Evolutionary conservation across 2,113 vertebrate species (phyloP).

Genomic region (Gopherus evgoodei): DNA sequence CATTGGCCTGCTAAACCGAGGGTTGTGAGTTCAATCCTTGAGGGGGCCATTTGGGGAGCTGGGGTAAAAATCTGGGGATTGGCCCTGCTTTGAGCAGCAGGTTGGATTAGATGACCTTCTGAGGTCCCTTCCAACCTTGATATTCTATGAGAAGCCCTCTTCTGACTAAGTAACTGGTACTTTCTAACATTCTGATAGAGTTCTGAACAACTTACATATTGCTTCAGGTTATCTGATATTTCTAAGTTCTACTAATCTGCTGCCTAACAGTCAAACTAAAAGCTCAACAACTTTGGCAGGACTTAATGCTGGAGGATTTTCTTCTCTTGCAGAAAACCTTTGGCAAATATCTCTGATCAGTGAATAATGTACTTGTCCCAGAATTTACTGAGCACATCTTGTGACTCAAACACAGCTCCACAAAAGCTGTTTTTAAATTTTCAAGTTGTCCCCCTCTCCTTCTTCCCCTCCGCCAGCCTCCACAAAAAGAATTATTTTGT

Average conservation of each 20-base stretch:
- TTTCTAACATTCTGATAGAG: conserved; percentile 19
- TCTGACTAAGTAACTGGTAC: background rate
- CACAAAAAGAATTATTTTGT: background rate
- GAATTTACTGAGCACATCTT: conserved; percentile 63
- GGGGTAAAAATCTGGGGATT: too few species aligned
- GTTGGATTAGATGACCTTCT: too few species aligned
- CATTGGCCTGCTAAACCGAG: too few species aligned
- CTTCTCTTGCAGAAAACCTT: background rate
- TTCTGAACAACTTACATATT: background rate
- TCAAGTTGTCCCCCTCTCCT: background rate
- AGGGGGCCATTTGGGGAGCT: too few species aligned
- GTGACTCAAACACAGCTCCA: conserved; percentile 55
- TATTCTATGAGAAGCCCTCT: background rate
- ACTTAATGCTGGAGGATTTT: conserved; percentile 10
- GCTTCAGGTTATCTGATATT: conserved; percentile 22
- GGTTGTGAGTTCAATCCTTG: too few species aligned
- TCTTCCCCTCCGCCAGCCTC: background rate
- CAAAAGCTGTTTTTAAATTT: conserved; percentile 67
- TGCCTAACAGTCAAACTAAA: conserved; percentile 26
- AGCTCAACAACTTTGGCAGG: background rate
- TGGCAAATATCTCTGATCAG: conserved; percentile 20
- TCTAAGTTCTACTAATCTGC: background rate
- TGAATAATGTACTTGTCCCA: conserved; percentile 61
- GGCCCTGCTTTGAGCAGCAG: too few species aligned
- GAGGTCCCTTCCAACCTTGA: too few species aligned